These are phyloP conservation scores for Hypocryptadius cinnamomeus DNA, from an alignment of 2,113 vertebrate species.

Conservation along the genomic window DNA sequence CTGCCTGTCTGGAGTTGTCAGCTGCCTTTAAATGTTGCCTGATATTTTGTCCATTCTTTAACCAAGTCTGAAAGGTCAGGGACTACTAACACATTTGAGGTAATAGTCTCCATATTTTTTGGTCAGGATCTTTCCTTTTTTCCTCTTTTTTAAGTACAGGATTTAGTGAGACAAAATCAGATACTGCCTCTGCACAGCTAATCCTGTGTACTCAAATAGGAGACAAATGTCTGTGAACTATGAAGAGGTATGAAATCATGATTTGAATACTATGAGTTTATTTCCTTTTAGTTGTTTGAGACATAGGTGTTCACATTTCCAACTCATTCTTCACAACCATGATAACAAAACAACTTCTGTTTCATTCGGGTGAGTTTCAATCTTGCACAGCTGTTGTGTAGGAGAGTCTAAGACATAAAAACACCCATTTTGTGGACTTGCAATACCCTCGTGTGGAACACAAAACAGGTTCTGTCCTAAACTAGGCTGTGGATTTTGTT, in stretches of 20 bases:
- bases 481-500: not conserved
- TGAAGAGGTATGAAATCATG: not conserved
- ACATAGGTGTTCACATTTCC: not conserved
- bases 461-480: not conserved
- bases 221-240: not conserved
- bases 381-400: not conserved
- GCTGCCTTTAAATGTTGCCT: not conserved
- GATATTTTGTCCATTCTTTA: not conserved
- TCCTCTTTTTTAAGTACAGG: not conserved
- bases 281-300: not conserved
- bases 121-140: not conserved
- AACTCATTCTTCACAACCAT: not conserved
- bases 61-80: not conserved
- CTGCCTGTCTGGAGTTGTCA: not conserved
- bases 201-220: not conserved
- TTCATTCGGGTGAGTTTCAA: not conserved
- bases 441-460: not conserved
- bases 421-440: not conserved
- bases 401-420: not conserved
- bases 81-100: not conserved
- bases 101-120: not conserved
- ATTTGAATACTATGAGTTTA: not conserved
- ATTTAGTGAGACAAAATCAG: not conserved
- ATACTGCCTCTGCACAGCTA: not conserved
- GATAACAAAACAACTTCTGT: not conserved